Percentiles rank a stretch among this genome's conserved stretches.
These are phyloP conservation scores for Papilio polyxenes DNA, from an alignment of 1,140 invertebrate species.

Conservation along the genomic window DNA sequence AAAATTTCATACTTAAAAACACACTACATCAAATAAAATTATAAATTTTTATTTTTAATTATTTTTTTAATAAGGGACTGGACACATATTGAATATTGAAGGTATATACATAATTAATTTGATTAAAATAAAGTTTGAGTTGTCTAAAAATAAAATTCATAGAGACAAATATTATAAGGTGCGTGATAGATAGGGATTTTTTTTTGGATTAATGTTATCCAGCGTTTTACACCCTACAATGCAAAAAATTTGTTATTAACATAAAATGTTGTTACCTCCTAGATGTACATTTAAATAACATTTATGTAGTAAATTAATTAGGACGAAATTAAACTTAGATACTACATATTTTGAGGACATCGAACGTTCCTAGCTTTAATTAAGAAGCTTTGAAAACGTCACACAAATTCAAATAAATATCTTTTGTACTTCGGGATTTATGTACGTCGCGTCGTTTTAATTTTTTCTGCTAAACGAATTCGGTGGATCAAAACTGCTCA, in stretches of 20 bases:
- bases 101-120: neutral
- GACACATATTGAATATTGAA: neutral
- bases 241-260: neutral
- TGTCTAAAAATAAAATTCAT: neutral
- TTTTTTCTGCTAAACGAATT: neutral
- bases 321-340: neutral
- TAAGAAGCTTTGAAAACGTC: neutral
- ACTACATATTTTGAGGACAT: neutral
- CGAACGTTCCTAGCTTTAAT: neutral
- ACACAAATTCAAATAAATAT: neutral
- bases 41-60: no score
- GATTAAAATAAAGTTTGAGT: neutral
- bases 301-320: slow-evolving; percentile 33
- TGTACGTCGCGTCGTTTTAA: neutral
- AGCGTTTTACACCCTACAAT: neutral
- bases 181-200: neutral
- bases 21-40: slow-evolving; percentile 24
- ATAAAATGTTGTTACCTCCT: neutral
- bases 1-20: slow-evolving; percentile 25
- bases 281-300: slow-evolving; percentile 35
- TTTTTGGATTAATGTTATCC: neutral
- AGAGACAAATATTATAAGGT: neutral
- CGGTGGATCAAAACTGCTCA: neutral
- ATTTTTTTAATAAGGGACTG: neutral
- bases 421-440: neutral